Conservation (phyloP, 2,113 vertebrate species). For the Hemichromis elongatus region DNA sequence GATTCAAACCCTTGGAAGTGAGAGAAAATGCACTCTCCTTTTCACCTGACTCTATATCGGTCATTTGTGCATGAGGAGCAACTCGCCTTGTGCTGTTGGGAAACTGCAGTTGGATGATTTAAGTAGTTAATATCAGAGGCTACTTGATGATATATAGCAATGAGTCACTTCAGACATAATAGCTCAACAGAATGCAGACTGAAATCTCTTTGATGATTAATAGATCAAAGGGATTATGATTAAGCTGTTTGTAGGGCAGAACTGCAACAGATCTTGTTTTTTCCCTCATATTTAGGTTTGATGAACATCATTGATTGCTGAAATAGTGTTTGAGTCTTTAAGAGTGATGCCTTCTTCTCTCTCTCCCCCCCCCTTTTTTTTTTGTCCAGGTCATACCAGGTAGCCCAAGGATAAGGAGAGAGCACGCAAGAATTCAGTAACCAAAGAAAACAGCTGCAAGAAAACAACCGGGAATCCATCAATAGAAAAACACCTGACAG, state of each 20-base stretch:
- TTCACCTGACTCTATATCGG: neutral
- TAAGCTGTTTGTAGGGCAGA: constrained; percentile 24
- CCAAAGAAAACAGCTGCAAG: neutral
- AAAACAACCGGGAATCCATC: neutral
- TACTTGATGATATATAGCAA: constrained; percentile 27
- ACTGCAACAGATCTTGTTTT: neutral
- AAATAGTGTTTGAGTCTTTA: neutral
- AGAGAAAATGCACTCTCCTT: neutral
- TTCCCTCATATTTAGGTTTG: neutral
- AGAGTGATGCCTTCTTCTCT: neutral
- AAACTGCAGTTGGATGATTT: constrained; percentile 8
- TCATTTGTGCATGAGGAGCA: neutral
- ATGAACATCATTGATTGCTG: constrained; percentile 4
- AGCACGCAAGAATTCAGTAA: neutral
- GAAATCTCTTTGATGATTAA: constrained; percentile 40
- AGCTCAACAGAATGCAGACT: constrained; percentile 46
- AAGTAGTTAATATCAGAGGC: constrained; percentile 19
- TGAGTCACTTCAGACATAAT: constrained; percentile 30
- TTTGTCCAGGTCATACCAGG: constrained; percentile 46
- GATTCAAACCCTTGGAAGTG: neutral
- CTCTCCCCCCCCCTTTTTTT: accelerated
- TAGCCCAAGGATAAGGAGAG: constrained; percentile 7
- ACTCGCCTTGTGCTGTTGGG: neutral
- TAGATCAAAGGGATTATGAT: constrained; percentile 37
- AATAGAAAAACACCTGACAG: neutral